These are phyloP conservation scores for Ascaphus truei DNA, from an alignment of 2,113 vertebrate species.

Conservation along the genomic window DNA sequence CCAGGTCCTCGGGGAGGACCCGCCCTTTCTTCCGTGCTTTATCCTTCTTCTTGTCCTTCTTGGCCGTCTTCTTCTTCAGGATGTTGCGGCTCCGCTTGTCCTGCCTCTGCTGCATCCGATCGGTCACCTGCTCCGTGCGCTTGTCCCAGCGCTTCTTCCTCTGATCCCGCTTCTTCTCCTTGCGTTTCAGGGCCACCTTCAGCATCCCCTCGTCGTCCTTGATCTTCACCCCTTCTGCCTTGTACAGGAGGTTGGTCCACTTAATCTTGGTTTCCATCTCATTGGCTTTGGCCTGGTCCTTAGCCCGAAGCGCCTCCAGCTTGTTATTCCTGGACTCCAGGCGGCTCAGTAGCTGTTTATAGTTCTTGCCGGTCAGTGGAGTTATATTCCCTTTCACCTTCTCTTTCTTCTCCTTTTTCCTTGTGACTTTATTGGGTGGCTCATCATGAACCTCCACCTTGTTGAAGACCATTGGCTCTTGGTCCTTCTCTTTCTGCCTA, in stretches of 20 bases:
- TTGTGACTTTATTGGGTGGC: conserved; percentile 59
- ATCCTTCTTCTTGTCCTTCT: conserved; percentile 72
- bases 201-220: conserved; percentile 78
- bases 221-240: conserved; percentile 84
- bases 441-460: conserved; percentile 69
- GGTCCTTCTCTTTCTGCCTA: conserved; percentile 45
- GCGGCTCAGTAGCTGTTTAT: conserved; percentile 84
- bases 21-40: conserved; percentile 80
- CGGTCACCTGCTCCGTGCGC: conserved; percentile 64
- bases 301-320: conserved; percentile 75
- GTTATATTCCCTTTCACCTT: conserved; percentile 77
- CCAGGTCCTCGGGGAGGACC: conserved; percentile 80
- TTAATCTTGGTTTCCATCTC: conserved; percentile 78
- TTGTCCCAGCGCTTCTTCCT: conserved; percentile 69
- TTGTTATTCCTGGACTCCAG: conserved; percentile 72
- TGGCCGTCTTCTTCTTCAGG: conserved; percentile 64
- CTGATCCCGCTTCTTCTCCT: conserved; percentile 71
- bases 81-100: conserved; percentile 82
- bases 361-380: conserved; percentile 85
- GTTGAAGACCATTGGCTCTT: conserved; percentile 71
- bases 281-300: conserved; percentile 67
- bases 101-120: conserved; percentile 83
- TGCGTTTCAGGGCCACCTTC: conserved; percentile 75
- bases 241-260: conserved; percentile 88
- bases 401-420: conserved; percentile 70